Evolutionary conservation across 2,113 vertebrate species (phyloP).

Genomic region (Scalopus aquaticus): DNA sequence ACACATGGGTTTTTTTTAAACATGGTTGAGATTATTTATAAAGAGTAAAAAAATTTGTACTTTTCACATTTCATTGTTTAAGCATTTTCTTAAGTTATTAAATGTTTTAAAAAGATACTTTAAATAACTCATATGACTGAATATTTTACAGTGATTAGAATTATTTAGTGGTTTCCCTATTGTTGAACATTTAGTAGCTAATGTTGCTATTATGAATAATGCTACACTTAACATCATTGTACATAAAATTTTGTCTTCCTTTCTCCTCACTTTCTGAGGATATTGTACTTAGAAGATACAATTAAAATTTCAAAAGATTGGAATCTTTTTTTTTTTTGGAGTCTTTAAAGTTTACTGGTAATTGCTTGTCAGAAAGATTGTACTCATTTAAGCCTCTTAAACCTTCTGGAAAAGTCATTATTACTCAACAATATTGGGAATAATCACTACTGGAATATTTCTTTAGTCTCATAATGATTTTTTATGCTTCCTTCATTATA

Average conservation of each 20-base stretch:
- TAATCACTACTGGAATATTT: too few species aligned
- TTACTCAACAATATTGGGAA: too few species aligned
- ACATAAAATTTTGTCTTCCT: slow-evolving; percentile 35
- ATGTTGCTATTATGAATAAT: slow-evolving; percentile 31
- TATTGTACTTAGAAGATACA: slow-evolving; percentile 7
- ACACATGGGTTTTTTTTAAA: neutral
- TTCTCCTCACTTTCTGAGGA: slow-evolving; percentile 12
- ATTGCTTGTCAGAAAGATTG: slow-evolving; percentile 47
- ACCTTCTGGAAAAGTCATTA: neutral
- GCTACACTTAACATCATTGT: neutral
- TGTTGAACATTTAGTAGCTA: slow-evolving; percentile 51
- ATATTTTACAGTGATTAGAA: neutral
- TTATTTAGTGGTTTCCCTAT: slow-evolving; percentile 38
- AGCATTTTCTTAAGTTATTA: neutral
- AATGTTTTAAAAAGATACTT: slow-evolving; percentile 31
- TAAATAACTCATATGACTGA: neutral
- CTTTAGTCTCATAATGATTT: too few species aligned
- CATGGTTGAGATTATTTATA: neutral
- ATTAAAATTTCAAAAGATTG: slow-evolving; percentile 33
- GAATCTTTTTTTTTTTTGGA: neutral
- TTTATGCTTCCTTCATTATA: too few species aligned
- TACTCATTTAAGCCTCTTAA: slow-evolving; percentile 16
- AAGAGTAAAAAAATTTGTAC: neutral
- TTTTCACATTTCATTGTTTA: neutral
- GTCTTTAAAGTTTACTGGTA: neutral